Conservation (phyloP, 2,113 vertebrate species). For the Rhombomys opimus region DNA sequence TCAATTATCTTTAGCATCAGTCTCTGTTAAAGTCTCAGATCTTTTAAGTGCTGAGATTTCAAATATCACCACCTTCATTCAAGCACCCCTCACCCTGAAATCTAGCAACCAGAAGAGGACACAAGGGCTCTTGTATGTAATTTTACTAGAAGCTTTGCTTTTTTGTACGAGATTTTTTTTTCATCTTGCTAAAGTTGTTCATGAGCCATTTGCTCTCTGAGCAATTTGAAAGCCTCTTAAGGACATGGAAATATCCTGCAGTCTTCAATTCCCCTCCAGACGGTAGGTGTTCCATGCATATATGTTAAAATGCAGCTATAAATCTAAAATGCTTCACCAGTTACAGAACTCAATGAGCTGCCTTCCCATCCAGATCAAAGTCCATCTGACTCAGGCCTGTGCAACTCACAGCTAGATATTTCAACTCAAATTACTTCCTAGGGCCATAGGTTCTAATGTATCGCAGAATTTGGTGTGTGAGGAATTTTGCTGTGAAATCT, state of each 20-base stretch:
- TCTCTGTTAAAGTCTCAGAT: not conserved
- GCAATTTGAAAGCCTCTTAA: not conserved
- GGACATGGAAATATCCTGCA: not conserved
- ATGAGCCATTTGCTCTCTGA: slow-evolving; percentile 4
- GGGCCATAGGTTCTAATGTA: not conserved
- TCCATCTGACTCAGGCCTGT: not conserved
- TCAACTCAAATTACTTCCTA: slow-evolving; percentile 23
- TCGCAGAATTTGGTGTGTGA: not conserved
- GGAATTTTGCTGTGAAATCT: slow-evolving; percentile 13
- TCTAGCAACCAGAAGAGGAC: not conserved
- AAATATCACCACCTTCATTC: not conserved
- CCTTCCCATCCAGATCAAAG: not conserved
- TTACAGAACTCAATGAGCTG: not conserved
- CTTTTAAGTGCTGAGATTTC: not conserved
- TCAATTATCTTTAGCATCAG: not conserved
- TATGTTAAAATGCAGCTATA: not conserved
- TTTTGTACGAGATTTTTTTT: not conserved
- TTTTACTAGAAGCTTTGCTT: not conserved
- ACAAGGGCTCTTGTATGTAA: not conserved
- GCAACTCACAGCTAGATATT: not conserved
- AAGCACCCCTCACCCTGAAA: not conserved
- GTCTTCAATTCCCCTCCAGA: not conserved
- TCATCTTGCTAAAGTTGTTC: not conserved
- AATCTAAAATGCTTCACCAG: not conserved
- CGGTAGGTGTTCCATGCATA: not conserved